Base-by-base conservation (phyloP, 2,888 invertebrate genomes). In the Ennomos quercinarius region DNA sequence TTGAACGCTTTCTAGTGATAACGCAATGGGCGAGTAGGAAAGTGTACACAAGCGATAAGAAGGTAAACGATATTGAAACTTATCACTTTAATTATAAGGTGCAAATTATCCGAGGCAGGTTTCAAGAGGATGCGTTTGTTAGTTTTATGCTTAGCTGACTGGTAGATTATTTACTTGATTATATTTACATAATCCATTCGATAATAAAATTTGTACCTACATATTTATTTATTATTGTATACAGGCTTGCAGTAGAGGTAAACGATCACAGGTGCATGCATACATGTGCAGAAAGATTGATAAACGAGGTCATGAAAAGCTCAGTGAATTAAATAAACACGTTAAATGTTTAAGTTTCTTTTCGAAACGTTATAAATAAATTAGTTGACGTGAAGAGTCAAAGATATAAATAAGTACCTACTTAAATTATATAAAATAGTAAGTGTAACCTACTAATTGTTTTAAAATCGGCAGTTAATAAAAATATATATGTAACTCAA, bases 1-100 rank as follows among this genome's bases (percentile, higher is more conserved):
- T 80, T 76, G 73, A 74, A 76, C 72, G 73, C 76, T 79, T 80
- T 78, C 74, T 75, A 77, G 57, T 55, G 60, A 67, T 67, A 65
- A 47, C 45, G 53, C 59, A 13, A 55, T 47, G n/a, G 40, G 42
- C 39, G 13, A 39, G 44, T 43, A 51, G 40, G 39, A 46, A 55
- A 54, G 61, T 44, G 51, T 57, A 52, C 46, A 52, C 54, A 48
- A 49, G 38, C 27, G 27, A 46, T 13, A 43, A 9, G 38, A 35
- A n/a, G 10, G 11, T 38, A 55, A 36, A 40, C 46, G 27, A 47
- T 3, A 10, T 43, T 43, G 10, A 40, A 51, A 2, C 47, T 34
- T 52, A 12, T 13, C 10, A 0, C 39, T 27, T 46, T 39, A 17
- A 27, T 9, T 13, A 48, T 56, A 53, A 40, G 44, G 56, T 48